Evolutionary conservation across 2,797 vertebrate genomes (phyloP).

Genomic region (Emys orbicularis): DNA sequence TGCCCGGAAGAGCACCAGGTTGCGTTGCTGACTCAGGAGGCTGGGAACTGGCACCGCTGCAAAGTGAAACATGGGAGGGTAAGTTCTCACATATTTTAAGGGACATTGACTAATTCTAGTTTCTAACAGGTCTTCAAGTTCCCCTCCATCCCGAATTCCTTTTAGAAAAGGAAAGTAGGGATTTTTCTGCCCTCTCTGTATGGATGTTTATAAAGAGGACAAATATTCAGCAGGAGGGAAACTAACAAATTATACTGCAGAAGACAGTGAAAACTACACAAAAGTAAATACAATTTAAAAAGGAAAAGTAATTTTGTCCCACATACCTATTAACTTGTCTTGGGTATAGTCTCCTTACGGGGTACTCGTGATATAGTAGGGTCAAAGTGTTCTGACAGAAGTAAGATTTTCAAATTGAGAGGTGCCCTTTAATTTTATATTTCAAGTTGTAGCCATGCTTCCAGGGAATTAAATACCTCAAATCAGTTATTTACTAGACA

Average conservation of each 20-base stretch:
- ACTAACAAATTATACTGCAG: not conserved
- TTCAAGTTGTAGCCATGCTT: not conserved
- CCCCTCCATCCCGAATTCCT: not conserved
- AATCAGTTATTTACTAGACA: not conserved
- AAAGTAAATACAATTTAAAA: not conserved
- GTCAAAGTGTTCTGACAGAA: not conserved
- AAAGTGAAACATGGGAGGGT: not conserved
- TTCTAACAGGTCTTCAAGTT: not conserved
- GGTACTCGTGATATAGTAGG: not conserved
- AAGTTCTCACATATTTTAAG: not conserved
- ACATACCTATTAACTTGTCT: not conserved
- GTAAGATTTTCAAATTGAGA: not conserved
- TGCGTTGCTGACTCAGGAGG: slow-evolving; percentile 82
- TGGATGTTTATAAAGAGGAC: not conserved
- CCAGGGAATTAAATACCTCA: not conserved
- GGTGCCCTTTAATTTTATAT: not conserved
- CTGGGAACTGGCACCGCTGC: slow-evolving; percentile 51
- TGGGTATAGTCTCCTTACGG: not conserved
- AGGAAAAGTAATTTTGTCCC: not conserved
- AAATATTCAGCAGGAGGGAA: not conserved
- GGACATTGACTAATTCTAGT: not conserved
- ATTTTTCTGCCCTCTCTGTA: not conserved
- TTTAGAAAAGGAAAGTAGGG: not conserved
- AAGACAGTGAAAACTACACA: too few species aligned
- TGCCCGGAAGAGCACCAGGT: slow-evolving; percentile 88